Conservation (phyloP, 1,140 invertebrate genomes). For the Drosophila athabasca region DNA sequence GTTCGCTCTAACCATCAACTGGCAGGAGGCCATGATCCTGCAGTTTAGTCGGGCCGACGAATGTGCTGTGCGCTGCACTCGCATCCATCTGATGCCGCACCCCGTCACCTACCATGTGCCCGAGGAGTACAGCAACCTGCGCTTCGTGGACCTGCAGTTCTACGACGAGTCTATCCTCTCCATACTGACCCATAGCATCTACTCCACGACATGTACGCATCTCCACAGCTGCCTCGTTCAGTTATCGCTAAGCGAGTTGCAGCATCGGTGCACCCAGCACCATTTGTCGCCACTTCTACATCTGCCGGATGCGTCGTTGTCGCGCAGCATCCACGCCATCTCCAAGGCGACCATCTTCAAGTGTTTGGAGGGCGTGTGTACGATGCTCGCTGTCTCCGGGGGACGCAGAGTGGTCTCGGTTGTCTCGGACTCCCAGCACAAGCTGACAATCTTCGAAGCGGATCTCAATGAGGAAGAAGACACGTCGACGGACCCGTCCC, state of each 20-base stretch:
- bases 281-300: constrained; percentile 82
- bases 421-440: constrained; percentile 90
- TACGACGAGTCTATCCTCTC: constrained; percentile 92
- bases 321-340: constrained; percentile 84
- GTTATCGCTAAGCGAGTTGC: constrained; percentile 85
- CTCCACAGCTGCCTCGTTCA: constrained; percentile 87
- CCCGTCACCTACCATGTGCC: constrained; percentile 68
- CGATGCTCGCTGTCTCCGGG: constrained; percentile 92
- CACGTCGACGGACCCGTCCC: constrained; percentile 85
- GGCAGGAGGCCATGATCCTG: constrained; percentile 67
- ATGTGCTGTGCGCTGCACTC: constrained; percentile 54
- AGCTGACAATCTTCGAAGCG: constrained; percentile 95
- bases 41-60: constrained; percentile 60
- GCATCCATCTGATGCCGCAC: constrained; percentile 69
- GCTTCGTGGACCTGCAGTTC: constrained; percentile 86
- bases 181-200: constrained; percentile 87
- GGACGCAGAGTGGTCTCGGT: constrained; percentile 94
- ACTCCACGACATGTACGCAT: constrained; percentile 81
- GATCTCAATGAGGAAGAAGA: constrained; percentile 96
- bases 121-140: constrained; percentile 73
- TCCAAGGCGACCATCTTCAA: constrained; percentile 84
- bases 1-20: constrained; percentile 56
- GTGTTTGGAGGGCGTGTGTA: constrained; percentile 90
- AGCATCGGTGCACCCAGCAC: constrained; percentile 82
- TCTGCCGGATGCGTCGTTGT: constrained; percentile 84